Evolutionary conservation across 2,888 invertebrate species (phyloP), one percentile per base, ranked within the genome.

Genomic region (Cordilura impudica): DNA sequence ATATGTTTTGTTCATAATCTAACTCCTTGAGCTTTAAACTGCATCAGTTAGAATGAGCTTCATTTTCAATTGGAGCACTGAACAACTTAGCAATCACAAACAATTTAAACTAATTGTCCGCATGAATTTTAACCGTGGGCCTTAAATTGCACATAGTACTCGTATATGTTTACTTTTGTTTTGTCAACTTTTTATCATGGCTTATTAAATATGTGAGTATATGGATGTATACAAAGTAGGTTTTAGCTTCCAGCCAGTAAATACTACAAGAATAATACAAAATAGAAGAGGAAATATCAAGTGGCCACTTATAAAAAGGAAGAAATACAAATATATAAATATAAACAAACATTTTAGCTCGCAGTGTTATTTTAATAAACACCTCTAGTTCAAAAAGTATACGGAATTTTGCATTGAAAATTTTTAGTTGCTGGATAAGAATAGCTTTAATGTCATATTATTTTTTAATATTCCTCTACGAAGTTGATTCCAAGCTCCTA

Each of bases 271-370:
- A 63, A 58, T 14, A 56, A 18, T 71, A 19, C 29, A 4, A 29
- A 45, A 63, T 26, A 56, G 35, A 72, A 67, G 61, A 56, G 72
- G 61, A 72, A 61, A 77, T 72, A 72, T 77, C 77, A 78, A 72
- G 67, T 53, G 77, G 56, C 63, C 77, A 72, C 67, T 78, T 78
- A 78, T 29, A 51, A 63, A 63, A 65, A 56, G 43, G 47, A 67
- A 72, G 61, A 66, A 67, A 77, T 39, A 49, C n/a, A 56, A 51
- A 39, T 6, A 35, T 26, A 56, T 65, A 77, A 39, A 53, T 2
- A 4, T 21, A 77, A 12, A 60, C 53, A 35, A 60, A 23, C 45
- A 51, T 18, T 14, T 14, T 6, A 16, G 31, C n/a, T 10, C 60
- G 10, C 19, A 60, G 16, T 45, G 31, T 8, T 43, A 14, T 61